Percentiles rank a stretch among this genome's conserved stretches.
These are phyloP conservation scores for Toxotes chatareus DNA, from an alignment of 2,113 vertebrate species.

Conservation along the genomic window DNA sequence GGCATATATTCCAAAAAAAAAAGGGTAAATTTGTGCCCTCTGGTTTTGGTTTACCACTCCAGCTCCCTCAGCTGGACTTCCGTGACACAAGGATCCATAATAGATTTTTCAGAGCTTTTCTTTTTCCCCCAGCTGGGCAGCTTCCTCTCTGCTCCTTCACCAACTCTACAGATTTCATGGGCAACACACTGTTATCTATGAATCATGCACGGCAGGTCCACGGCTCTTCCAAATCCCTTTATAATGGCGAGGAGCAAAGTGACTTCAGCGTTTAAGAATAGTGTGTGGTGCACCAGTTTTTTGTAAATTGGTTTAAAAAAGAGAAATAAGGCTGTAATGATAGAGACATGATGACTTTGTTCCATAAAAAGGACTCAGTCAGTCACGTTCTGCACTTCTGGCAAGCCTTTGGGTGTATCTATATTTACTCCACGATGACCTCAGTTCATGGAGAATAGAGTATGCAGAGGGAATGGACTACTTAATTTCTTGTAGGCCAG, in stretches of 20 bases:
- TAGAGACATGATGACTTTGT: slow-evolving; percentile 30
- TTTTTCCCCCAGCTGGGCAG: slow-evolving; percentile 35
- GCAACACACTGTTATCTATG: slow-evolving; percentile 7
- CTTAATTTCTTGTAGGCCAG: slow-evolving; percentile 19
- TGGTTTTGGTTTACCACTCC: slow-evolving; percentile 69
- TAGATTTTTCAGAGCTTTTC: slow-evolving; percentile 41
- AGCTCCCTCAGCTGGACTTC: slow-evolving; percentile 63
- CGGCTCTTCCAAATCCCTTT: slow-evolving; percentile 24
- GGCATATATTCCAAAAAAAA: slow-evolving; percentile 32
- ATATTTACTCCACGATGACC: slow-evolving; percentile 70
- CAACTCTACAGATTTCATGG: slow-evolving; percentile 12
- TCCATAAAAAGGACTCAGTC: slow-evolving; percentile 50
- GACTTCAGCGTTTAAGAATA: slow-evolving; percentile 27
- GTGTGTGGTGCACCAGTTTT: slow-evolving; percentile 24
- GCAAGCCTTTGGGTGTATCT: slow-evolving; percentile 65
- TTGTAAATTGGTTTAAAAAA: slow-evolving; percentile 30
- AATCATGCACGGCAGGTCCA: slow-evolving; percentile 14
- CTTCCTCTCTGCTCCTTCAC: slow-evolving; percentile 14
- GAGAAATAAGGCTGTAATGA: slow-evolving; percentile 46
- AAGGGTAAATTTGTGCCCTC: slow-evolving; percentile 35
- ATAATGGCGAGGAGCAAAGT: slow-evolving; percentile 3
- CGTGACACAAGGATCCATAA: slow-evolving; percentile 43
- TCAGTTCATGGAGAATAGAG: slow-evolving; percentile 47
- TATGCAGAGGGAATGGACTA: slow-evolving; percentile 2
- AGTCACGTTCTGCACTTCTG: slow-evolving; percentile 53